A percentile compares a stretch with the other conserved stretches of the same genome.
These are phyloP conservation scores for Oryzias dopingdopingensis DNA, from an alignment of 2,797 vertebrate genomes.

Conservation along the genomic window DNA sequence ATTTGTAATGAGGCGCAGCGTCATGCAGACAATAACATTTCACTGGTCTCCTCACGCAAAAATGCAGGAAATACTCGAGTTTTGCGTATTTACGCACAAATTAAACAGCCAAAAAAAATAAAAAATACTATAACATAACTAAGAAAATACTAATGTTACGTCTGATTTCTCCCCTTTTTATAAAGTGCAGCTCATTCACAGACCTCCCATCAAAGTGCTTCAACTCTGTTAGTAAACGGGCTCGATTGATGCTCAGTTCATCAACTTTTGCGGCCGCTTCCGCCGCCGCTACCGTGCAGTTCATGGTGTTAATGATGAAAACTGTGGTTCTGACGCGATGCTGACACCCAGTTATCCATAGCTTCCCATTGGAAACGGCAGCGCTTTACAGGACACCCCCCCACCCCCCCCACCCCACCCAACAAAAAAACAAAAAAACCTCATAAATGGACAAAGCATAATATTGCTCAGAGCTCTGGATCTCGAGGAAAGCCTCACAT, in stretches of 20 bases:
- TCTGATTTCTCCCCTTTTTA: neutral
- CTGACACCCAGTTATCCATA: conserved; percentile 51
- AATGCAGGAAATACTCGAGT: neutral
- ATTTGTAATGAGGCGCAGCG: conserved; percentile 32
- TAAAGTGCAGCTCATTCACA: neutral
- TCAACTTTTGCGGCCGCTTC: conserved; percentile 34
- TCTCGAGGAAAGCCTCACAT: conserved; percentile 21
- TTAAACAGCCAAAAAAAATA: conserved; percentile 8
- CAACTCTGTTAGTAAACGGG: conserved; percentile 39
- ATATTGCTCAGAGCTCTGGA: neutral
- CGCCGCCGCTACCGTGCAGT: conserved; percentile 20
- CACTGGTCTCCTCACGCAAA: conserved; percentile 11
- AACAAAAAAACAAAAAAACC: too few species aligned
- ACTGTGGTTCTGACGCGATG: conserved; percentile 57
- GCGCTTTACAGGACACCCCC: too few species aligned
- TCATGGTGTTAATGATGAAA: conserved; percentile 45
- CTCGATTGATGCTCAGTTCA: conserved; percentile 44
- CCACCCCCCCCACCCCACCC: too few species aligned
- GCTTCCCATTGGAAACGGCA: conserved; percentile 11
- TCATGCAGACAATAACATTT: conserved; percentile 43
- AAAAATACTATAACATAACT: too few species aligned
- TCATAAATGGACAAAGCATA: too few species aligned
- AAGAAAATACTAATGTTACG: too few species aligned
- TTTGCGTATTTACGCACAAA: too few species aligned
- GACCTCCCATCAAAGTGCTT: neutral